A percentile compares a stretch with the other conserved stretches of the same genome.
phyloP scores from a whole-genome alignment of 2,888 invertebrate species.

The Teleiodes luculella region DNA sequence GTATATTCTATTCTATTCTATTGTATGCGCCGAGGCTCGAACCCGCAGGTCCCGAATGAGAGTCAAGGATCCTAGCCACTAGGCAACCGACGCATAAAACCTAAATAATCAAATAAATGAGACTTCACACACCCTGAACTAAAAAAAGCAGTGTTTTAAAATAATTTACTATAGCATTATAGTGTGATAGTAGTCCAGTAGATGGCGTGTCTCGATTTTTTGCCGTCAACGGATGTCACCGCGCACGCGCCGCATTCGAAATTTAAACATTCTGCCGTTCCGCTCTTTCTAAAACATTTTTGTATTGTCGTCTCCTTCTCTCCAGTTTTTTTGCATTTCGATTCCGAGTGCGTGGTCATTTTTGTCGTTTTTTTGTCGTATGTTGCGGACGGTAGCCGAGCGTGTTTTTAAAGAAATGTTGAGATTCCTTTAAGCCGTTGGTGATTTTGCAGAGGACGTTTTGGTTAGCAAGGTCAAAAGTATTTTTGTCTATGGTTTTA shows the following conservation, averaged over 20 bases:
- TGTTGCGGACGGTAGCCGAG: conserved; percentile 11
- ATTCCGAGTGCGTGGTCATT: conserved; percentile 73
- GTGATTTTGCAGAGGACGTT: neutral
- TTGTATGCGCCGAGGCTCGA: too few relatives aligned
- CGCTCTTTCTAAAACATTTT: conserved; percentile 45
- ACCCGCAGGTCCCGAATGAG: too few relatives aligned
- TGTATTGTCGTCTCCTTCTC: conserved; percentile 53
- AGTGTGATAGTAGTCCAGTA: conserved; percentile 44
- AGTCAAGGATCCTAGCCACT: too few relatives aligned
- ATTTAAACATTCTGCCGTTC: conserved; percentile 58
- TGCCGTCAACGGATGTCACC: conserved; percentile 71
- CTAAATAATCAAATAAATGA: too few relatives aligned
- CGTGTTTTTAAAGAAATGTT: conserved; percentile 2
- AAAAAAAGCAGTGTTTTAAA: too few relatives aligned
- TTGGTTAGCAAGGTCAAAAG: neutral
- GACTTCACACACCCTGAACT: too few relatives aligned
- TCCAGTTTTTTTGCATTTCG: conserved; percentile 74
- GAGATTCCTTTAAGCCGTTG: conserved; percentile 3
- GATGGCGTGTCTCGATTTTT: conserved; percentile 64
- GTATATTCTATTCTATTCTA: too few relatives aligned
- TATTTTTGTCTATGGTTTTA: too few relatives aligned
- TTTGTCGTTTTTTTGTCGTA: conserved; percentile 58
- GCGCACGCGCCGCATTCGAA: conserved; percentile 77
- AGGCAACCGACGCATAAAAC: too few relatives aligned
- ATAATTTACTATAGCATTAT: neutral